These are phyloP conservation scores for Cinclus mexicanus DNA, from an alignment of 2,113 vertebrate genomes.

Conservation along the genomic window DNA sequence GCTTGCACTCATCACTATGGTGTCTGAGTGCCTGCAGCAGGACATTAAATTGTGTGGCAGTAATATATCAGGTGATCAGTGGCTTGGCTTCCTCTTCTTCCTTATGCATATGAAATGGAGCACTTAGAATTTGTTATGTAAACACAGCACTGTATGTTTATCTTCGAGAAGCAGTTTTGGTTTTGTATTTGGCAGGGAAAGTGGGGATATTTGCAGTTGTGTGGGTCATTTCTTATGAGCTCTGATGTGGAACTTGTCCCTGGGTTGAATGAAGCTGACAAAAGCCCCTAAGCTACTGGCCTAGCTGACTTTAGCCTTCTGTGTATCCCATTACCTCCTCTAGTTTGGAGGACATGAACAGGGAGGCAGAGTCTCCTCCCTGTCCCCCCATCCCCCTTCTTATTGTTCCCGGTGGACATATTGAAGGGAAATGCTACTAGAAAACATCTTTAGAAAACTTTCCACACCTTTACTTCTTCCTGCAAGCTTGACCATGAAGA, in stretches of 20 bases:
- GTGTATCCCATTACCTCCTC: background rate
- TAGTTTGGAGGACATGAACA: background rate
- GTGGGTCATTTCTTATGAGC: background rate
- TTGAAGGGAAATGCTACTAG: background rate
- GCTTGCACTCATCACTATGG: background rate
- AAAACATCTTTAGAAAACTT: slow-evolving; percentile 19
- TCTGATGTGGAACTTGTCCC: background rate
- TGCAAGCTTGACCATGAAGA: background rate
- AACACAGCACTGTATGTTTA: background rate
- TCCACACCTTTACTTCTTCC: background rate
- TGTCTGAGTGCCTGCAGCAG: background rate
- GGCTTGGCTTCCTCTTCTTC: background rate
- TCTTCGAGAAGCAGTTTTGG: background rate
- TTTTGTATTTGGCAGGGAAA: background rate
- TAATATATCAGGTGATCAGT: background rate
- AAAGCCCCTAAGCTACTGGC: background rate
- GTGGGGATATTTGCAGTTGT: background rate
- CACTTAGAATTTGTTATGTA: background rate
- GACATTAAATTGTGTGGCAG: background rate
- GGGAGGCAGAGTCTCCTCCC: background rate
- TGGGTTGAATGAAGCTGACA: background rate
- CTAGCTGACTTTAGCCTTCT: background rate
- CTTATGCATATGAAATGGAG: background rate
- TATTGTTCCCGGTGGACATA: background rate
- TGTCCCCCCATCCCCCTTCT: no score